These are phyloP conservation scores for Hedya salicella DNA, from an alignment of 2,888 invertebrate genomes.

Conservation along the genomic window DNA sequence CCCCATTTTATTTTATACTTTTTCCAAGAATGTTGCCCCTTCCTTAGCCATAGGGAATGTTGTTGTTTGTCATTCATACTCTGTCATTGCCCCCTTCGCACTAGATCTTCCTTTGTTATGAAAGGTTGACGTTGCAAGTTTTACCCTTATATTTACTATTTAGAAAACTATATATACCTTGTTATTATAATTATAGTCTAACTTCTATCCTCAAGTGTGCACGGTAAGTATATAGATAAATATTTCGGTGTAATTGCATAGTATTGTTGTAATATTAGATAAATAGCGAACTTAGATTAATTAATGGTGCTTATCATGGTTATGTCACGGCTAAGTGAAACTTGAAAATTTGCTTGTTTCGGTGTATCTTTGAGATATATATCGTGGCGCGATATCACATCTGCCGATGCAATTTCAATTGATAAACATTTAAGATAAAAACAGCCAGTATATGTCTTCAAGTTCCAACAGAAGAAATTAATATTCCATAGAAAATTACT, in stretches of 20 bases:
- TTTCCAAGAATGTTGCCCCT: conserved; percentile 86
- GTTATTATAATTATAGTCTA: conserved; percentile 48
- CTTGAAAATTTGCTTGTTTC: not conserved
- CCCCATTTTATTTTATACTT: conserved; percentile 64
- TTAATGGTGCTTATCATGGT: not conserved
- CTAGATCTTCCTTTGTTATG: conserved; percentile 73
- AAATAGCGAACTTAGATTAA: not conserved
- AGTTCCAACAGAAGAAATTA: no score
- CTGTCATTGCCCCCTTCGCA: conserved; percentile 77
- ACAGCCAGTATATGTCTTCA: no score
- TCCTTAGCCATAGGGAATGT: conserved; percentile 81
- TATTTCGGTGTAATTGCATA: conserved; percentile 59
- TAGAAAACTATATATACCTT: conserved; percentile 43
- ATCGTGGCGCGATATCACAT: no score
- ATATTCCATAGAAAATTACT: no score
- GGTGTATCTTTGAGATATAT: not conserved
- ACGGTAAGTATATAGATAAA: conserved; percentile 61
- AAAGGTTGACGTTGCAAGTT: conserved; percentile 78
- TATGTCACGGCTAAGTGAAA: not conserved
- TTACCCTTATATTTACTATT: conserved; percentile 49
- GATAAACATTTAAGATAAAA: no score
- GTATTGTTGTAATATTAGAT: conserved; percentile 41
- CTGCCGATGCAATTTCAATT: no score
- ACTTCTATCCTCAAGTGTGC: conserved; percentile 9
- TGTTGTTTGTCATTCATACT: conserved; percentile 70